Base-by-base conservation (phyloP, 53 echinoderm and acorn worm genomes). In the Echinarachnius parma region DNA sequence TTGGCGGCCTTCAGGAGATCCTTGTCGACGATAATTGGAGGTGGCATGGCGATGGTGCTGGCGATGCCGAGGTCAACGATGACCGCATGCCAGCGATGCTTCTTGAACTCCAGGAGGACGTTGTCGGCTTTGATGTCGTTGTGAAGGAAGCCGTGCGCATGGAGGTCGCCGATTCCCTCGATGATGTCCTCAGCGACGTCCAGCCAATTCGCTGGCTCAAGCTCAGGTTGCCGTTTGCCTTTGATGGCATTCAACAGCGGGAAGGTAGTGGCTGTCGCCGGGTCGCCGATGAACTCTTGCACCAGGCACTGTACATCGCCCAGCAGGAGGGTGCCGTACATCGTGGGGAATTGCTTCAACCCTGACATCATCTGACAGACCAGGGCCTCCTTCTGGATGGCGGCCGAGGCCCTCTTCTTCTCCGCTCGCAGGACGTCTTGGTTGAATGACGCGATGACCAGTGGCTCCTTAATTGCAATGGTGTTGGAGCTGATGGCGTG, bases 121-220 rank as follows among this genome's bases (percentile, higher is more conserved):
- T 62, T 62, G 19, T 62, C 62, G 24, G 62, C 62, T 13, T 62
- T 62, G 44, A 62, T 62, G 26, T 62, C 62, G 42, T 62, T 62
- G 44, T 62, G 62, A 5, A 62, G 62, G 21, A 62, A 62, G 2
- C 42, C 42, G 34, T 42, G 19, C 15, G 62, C 34, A 25, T 62
- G 62, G 14, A 62, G 34, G 35, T 36, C 34, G 11, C 4, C 0
- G 20, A 62, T 25, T 22, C 62, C 62, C 25, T 62, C 62, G 21
- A 62, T 10, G 62, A 62, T 35, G 37, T 62, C 62, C 2, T 24
- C 27, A 39, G 62, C 62, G 15, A 62, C 37, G 14, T 39, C 26
- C 2, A 62, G 26, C 21, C 34, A 35, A 39, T 39, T 37, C 36
- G 3, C 4, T 10, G 21, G 14, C 0, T 35, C 34, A 21, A 62